Evolutionary conservation across 2,888 invertebrate genomes (phyloP), one percentile per base, ranked within the genome.

Genomic region (Platycheirus rosarum): DNA sequence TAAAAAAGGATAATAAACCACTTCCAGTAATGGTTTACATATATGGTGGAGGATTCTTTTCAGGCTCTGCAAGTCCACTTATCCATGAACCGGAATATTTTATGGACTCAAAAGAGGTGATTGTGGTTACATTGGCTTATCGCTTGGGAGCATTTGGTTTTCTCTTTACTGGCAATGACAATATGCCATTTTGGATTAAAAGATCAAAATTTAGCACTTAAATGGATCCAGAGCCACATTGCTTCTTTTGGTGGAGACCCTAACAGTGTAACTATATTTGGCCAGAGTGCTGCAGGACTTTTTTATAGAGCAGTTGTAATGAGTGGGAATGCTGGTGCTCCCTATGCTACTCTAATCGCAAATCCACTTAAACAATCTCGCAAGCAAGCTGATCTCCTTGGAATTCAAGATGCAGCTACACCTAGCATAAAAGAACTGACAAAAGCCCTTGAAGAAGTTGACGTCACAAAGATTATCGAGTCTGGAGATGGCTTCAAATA

Each of bases 21-120:
- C 63, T 90, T 2, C 91, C 92, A 0, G 92, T 92, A 0, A 91
- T 92, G 91, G 91, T 92, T 1, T 92, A 91, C 69, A 91, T 92
- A 70, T 91, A 92, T 85, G 92, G 92, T 42, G 92, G 92, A 0
- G 92, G 91, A 9, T 92, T 91, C 86, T 91, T 92, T 82, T 89
- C 91, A 4, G 92, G 92, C 6, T 87, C 89, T 0, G 89, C 91
- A 0, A 88, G 88, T 29, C 91, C 91, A 13, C 85, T 85, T 9
- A 77, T 91, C 13, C 86, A 89, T 26, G 92, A 92, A 1, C 92
- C 92, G 0, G 91, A 92, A 84, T 92, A 91, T 85, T 89, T 92
- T 42, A 91, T 92, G 92, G 92, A 92, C 84, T 87, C 87, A 0
- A 85, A 88, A 74, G 88, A 91, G 65, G 90, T 92, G 2, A 87